Evolutionary conservation across 2,797 vertebrate species (phyloP).

Genomic region (Acanthurus tractus): DNA sequence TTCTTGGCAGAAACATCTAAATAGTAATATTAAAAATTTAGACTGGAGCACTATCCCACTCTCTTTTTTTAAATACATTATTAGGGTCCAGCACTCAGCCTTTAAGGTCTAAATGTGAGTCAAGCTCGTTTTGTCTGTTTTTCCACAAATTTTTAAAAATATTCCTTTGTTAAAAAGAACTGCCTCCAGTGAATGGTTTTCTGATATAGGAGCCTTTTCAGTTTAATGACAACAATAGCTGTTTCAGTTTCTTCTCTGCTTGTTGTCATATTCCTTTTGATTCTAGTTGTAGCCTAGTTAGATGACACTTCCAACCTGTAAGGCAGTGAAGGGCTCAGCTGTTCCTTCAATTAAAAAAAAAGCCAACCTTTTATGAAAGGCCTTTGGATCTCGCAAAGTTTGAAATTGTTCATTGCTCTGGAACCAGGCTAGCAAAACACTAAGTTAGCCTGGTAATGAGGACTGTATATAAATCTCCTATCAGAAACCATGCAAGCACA

Average conservation of each 20-base stretch:
- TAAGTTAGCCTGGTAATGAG: not conserved
- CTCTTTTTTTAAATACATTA: too few species aligned
- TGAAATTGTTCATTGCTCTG: constrained; percentile 10
- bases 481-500: not conserved
- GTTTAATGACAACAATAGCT: constrained; percentile 21
- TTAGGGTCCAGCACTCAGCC: too few species aligned
- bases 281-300: constrained; percentile 27
- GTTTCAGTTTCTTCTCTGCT: constrained; percentile 9
- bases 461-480: not conserved
- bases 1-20: too few species aligned
- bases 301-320: constrained; percentile 4
- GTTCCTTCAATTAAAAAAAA: constrained; percentile 7
- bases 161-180: constrained; percentile 3
- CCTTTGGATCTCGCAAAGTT: constrained; percentile 17
- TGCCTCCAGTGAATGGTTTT: constrained; percentile 2
- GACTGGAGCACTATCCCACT: too few species aligned
- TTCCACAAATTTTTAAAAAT: too few species aligned
- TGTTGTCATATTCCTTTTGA: constrained; percentile 24
- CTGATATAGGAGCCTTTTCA: constrained; percentile 21
- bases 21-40: too few species aligned
- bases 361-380: not conserved
- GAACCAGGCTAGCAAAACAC: constrained; percentile 2
- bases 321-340: constrained; percentile 17
- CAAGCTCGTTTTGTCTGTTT: too few species aligned
- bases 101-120: too few species aligned